A percentile compares a stretch with the other conserved stretches of the same genome.
phyloP scores from a whole-genome alignment of 2,888 invertebrate genomes.

The Dryocosmus kuriphilus region DNA sequence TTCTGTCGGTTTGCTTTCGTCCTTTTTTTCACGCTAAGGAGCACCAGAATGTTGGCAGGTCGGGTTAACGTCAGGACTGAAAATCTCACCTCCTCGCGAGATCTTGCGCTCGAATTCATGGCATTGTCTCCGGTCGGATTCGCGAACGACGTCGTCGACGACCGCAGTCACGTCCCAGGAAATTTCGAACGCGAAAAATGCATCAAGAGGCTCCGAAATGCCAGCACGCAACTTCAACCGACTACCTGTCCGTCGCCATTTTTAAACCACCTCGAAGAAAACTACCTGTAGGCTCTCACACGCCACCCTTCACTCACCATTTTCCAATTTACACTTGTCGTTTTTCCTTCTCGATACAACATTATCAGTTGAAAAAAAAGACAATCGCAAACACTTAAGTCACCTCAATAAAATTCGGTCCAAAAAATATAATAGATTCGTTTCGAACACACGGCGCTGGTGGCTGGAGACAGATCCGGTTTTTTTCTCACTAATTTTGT shows the following conservation, averaged over 20 bases:
- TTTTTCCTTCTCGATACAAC: conserved; percentile 21
- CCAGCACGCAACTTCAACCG: conserved; percentile 59
- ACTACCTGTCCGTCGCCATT: conserved; percentile 74
- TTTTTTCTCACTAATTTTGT: conserved; percentile 12
- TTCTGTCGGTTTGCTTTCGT: conserved; percentile 44
- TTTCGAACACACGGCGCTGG: conserved; percentile 9
- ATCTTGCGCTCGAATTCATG: conserved; percentile 6
- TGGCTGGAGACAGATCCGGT: neutral
- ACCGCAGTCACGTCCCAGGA: conserved; percentile 25
- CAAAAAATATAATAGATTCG: neutral
- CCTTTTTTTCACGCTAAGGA: conserved; percentile 40
- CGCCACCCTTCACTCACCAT: conserved; percentile 56
- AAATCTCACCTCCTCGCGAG: conserved; percentile 9
- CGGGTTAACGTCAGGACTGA: neutral
- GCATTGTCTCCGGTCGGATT: conserved; percentile 8
- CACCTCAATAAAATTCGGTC: neutral
- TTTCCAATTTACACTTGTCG: conserved; percentile 39
- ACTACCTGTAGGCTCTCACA: conserved; percentile 71
- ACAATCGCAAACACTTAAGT: neutral
- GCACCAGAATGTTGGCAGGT: conserved; percentile 45
- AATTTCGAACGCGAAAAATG: conserved; percentile 41
- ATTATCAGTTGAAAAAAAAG: conserved; percentile 1
- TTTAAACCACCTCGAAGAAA: conserved; percentile 61
- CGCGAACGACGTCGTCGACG: conserved; percentile 8
- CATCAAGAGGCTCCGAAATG: conserved; percentile 58